phyloP scores from a whole-genome alignment of 2,888 invertebrate genomes.

The Eucriotettix oculatus region DNA sequence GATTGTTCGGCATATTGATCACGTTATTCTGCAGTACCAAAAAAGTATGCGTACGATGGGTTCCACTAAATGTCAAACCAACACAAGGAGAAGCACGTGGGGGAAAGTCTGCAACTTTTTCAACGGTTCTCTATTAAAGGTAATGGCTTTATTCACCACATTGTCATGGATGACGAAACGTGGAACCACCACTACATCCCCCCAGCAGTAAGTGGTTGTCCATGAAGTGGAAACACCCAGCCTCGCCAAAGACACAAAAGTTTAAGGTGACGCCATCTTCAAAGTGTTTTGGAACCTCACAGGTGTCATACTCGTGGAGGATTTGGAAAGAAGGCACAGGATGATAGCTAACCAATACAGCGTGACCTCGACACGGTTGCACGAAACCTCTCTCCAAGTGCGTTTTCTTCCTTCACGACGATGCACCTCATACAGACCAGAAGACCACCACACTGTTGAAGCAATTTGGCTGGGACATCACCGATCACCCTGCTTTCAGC shows the following conservation, averaged over 20 bases:
- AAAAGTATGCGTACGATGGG: too few species aligned
- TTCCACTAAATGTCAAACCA: not conserved
- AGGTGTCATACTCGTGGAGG: not conserved
- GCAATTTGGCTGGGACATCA: not conserved
- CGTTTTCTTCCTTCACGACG: not conserved
- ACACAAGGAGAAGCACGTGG: not conserved
- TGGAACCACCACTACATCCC: not conserved
- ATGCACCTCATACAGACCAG: not conserved
- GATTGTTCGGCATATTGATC: not conserved
- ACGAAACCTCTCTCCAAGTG: not conserved
- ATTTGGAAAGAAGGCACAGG: not conserved
- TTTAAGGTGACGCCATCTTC: not conserved
- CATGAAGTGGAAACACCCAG: not conserved
- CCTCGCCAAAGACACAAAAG: not conserved
- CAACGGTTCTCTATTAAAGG: not conserved
- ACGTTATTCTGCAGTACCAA: slow-evolving; percentile 2
- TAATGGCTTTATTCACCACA: not conserved
- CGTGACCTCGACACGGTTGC: not conserved
- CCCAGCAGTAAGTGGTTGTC: not conserved
- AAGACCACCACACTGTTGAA: not conserved
- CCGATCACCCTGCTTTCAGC: not conserved
- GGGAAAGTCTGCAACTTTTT: not conserved
- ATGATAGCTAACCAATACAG: not conserved
- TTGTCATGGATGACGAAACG: not conserved
- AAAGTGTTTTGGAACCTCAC: not conserved